Base-by-base conservation (phyloP, 2,113 vertebrate species). In the Tenrec ecaudatus region DNA sequence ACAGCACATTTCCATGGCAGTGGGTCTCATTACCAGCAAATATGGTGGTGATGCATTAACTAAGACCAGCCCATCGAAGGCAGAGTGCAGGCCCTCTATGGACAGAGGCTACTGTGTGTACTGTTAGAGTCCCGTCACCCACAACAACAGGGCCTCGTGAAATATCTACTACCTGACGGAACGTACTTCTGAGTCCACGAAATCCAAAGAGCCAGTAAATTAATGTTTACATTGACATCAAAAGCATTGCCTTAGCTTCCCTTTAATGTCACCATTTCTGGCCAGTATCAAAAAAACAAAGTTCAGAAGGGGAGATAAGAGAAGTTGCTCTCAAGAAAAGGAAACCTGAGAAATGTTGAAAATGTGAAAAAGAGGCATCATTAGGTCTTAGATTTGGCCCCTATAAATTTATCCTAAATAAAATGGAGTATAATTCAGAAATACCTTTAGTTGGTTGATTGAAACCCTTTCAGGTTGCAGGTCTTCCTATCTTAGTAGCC, bases 401-500 rank as follows among this genome's bases (percentile, higher is more conserved):
- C 62, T 89, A 0, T 64, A 29, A 86, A 79, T 86, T 88, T 31
- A 47, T 78, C 57, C 31, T 58, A 81, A 93, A 69, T 86, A 75
- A 89, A 86, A 89, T 66, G n/a, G 23, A 60, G 2, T 83, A 31
- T 91, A 62, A 91, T 91, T 89, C 75, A 58, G 80, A 77, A 53
- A 4, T 77, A 10, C 76, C 75, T 43, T 77, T 8, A 66, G 7
- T 78, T 38, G 0, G 69, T 66, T 66, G 83, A 73, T 6, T 80
- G 16, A 47, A 27, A 2, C 3, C 76, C 53, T 33, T 85, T 57
- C 10, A 43, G 47, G 22, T 66, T 73, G 47, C 86, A 85, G 73
- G 40, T 73, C 57, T 78, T 71, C 75, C 92, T 86, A 88, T 80
- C 92, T 40, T 69, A 15, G 11, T 91, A 75, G 92, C 89, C 91